phyloP scores from a whole-genome alignment of 2,113 vertebrate species.

The Lycocorax pyrrhopterus region DNA sequence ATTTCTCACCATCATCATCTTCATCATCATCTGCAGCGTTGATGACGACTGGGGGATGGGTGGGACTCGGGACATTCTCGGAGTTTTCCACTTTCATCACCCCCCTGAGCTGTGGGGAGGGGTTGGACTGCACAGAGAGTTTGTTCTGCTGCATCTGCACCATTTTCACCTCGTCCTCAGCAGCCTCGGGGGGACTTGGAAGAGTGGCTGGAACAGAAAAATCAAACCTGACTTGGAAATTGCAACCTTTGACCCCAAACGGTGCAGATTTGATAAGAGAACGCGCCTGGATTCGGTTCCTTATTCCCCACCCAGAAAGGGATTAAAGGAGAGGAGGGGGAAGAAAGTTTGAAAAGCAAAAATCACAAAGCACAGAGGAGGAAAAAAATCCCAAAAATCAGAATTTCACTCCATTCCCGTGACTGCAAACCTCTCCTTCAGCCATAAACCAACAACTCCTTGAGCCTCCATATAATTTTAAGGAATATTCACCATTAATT shows the following conservation, averaged over 20 bases:
- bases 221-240: neutral
- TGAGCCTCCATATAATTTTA: neutral
- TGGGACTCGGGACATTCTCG: constrained; percentile 92
- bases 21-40: constrained; percentile 96
- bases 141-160: constrained; percentile 71
- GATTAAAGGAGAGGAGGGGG: neutral
- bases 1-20: constrained; percentile 85
- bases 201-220: constrained; percentile 47
- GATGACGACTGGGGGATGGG: constrained; percentile 94
- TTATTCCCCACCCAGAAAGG: accelerated
- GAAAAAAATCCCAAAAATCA: neutral
- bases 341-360: neutral
- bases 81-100: constrained; percentile 89
- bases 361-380: too few species aligned
- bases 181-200: constrained; percentile 57
- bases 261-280: neutral
- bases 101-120: constrained; percentile 84
- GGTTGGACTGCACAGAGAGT: constrained; percentile 72
- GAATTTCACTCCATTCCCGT: neutral
- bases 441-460: neutral
- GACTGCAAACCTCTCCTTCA: neutral
- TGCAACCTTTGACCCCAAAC: neutral
- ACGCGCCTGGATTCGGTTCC: accelerated
- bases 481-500: neutral
- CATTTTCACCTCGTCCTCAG: constrained; percentile 76